A percentile compares a stretch with the other conserved stretches of the same genome.
Conservation (phyloP, 1,140 invertebrate species). For the Penaeus indicus region DNA sequence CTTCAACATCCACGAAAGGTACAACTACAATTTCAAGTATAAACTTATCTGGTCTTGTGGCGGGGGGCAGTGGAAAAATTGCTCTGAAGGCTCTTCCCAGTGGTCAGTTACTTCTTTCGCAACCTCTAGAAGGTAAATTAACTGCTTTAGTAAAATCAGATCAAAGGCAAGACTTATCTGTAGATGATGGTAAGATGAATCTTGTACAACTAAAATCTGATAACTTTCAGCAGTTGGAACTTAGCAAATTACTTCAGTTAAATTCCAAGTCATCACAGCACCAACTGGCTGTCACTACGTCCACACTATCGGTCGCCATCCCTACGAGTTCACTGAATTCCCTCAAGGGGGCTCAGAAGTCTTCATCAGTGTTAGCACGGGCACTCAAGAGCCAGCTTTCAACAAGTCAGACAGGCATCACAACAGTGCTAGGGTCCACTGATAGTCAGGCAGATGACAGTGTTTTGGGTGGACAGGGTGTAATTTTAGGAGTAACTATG, state of each 20-base stretch:
- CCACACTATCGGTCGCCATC: conserved; percentile 53
- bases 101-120: conserved; percentile 51
- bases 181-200: conserved; percentile 42
- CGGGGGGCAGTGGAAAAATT: conserved; percentile 51
- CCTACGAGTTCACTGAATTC: conserved; percentile 50
- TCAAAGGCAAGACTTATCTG: conserved; percentile 24
- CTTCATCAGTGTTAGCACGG: conserved; percentile 43
- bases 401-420: conserved; percentile 29
- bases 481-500: conserved; percentile 55
- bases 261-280: conserved; percentile 52
- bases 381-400: conserved; percentile 49
- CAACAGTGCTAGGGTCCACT: conserved; percentile 33
- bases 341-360: conserved; percentile 40
- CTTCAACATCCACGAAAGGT: conserved; percentile 35
- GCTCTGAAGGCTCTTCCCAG: conserved; percentile 52
- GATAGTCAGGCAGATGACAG: conserved; percentile 33
- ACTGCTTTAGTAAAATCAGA: conserved; percentile 54
- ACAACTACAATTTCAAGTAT: conserved; percentile 52
- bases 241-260: conserved; percentile 44
- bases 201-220: conserved; percentile 51
- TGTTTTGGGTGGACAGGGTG: conserved; percentile 44
- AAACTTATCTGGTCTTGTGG: conserved; percentile 47
- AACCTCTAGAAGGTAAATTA: conserved; percentile 57
- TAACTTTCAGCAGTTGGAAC: conserved; percentile 50
- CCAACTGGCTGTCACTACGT: conserved; percentile 49